Percentiles rank a stretch among this genome's conserved stretches.
These are phyloP conservation scores for Nemopilema nomurai DNA, from an alignment of 30 jellyfish, hydroid and myxozoan genomes.

Conservation along the genomic window DNA sequence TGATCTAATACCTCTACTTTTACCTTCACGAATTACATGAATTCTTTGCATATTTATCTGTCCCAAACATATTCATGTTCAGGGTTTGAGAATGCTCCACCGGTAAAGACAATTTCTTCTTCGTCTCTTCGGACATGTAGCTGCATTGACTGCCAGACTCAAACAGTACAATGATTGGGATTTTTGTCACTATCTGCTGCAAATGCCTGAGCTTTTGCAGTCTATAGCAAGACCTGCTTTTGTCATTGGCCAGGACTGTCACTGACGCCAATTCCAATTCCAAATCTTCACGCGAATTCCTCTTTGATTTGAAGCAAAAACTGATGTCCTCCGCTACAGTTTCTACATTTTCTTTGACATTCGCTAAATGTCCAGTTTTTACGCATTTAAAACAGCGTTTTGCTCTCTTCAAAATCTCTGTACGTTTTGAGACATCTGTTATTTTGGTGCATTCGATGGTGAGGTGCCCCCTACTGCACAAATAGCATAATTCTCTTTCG, in stretches of 20 bases:
- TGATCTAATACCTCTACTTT: slow-evolving; percentile 14
- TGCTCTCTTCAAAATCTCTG: neutral
- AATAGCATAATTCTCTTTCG: slow-evolving; percentile 4
- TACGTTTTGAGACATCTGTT: slow-evolving; percentile 18
- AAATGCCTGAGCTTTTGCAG: slow-evolving; percentile 14
- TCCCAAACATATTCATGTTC: slow-evolving; percentile 22
- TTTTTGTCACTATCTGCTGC: slow-evolving; percentile 22
- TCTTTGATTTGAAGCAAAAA: neutral
- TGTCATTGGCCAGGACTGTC: neutral
- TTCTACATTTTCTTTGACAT: slow-evolving; percentile 3
- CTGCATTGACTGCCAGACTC: slow-evolving; percentile 49
- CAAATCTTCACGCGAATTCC: neutral
- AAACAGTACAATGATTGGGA: slow-evolving; percentile 17
- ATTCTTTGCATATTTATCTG: slow-evolving; percentile 19
- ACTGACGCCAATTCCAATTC: neutral
- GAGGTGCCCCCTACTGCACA: slow-evolving; percentile 39
- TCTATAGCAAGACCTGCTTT: slow-evolving; percentile 17
- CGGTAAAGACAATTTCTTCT: slow-evolving; percentile 5
- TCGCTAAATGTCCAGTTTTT: neutral
- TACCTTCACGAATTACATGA: slow-evolving; percentile 12
- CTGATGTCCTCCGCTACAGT: slow-evolving; percentile 26
- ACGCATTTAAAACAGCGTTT: neutral
- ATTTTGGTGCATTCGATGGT: slow-evolving; percentile 21
- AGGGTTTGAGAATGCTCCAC: neutral
- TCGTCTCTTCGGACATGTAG: slow-evolving; percentile 52